Evolutionary conservation across 2,888 invertebrate species (phyloP).

Genomic region (Diachrysia chrysitis): DNA sequence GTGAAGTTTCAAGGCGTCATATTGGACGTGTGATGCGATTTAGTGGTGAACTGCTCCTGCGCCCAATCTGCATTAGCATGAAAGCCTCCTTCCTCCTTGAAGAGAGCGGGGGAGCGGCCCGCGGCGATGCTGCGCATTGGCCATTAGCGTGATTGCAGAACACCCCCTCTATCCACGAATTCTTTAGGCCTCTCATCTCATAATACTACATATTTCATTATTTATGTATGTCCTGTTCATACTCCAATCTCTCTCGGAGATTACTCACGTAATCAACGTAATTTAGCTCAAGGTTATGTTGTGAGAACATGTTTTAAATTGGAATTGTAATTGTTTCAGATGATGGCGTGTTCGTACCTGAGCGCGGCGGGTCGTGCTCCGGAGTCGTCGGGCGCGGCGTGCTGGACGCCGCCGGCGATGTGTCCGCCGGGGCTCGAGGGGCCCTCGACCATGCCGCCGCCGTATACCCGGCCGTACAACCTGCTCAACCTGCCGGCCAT

Average conservation of each 20-base stretch:
- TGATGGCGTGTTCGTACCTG: slow-evolving; percentile 88
- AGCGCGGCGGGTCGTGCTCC: slow-evolving; percentile 78
- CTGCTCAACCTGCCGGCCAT: slow-evolving; percentile 39
- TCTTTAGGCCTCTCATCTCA: slow-evolving; percentile 88
- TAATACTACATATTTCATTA: slow-evolving; percentile 89
- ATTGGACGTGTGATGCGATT: slow-evolving; percentile 79
- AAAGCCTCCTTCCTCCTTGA: slow-evolving; percentile 82
- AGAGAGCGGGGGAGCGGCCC: slow-evolving; percentile 55
- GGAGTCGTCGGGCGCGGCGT: slow-evolving; percentile 73
- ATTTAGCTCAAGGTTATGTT: slow-evolving; percentile 59
- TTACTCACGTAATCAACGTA: slow-evolving; percentile 79
- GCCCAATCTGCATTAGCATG: slow-evolving; percentile 83
- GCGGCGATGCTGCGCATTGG: slow-evolving; percentile 83
- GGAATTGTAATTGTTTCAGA: slow-evolving; percentile 76
- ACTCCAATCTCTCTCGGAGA: slow-evolving; percentile 77
- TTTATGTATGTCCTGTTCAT: slow-evolving; percentile 86
- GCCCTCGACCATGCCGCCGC: slow-evolving; percentile 53
- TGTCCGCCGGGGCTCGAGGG: slow-evolving; percentile 56
- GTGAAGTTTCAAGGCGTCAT: slow-evolving; percentile 61
- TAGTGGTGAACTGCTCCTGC: slow-evolving; percentile 80
- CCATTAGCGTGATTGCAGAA: slow-evolving; percentile 89
- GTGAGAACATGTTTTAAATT: slow-evolving; percentile 52
- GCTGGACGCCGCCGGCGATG: slow-evolving; percentile 80
- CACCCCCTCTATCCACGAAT: slow-evolving; percentile 81
- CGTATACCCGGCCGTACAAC: slow-evolving; percentile 58